These are phyloP conservation scores for Drosophila pullipes DNA, from an alignment of 2,888 invertebrate genomes.

Conservation along the genomic window DNA sequence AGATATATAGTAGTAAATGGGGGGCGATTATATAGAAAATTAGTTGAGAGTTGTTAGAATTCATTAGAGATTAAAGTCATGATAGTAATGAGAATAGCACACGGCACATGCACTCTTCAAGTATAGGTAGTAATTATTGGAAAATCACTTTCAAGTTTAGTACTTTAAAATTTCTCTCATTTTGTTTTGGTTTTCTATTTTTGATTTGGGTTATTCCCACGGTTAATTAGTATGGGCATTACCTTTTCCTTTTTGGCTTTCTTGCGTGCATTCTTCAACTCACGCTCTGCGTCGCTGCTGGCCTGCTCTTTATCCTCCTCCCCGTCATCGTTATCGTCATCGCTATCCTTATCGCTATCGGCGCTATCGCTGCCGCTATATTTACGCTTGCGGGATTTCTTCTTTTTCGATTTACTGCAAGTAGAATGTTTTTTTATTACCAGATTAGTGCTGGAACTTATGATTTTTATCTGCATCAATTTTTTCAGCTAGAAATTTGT, in stretches of 20 bases:
- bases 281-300: constrained; percentile 85
- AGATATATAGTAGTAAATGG: constrained; percentile 5
- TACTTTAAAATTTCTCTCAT: constrained; percentile 4
- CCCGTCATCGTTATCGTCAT: constrained; percentile 71
- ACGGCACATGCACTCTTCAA: constrained; percentile 39
- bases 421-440: constrained; percentile 49
- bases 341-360: constrained; percentile 84
- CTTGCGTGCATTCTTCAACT: constrained; percentile 83
- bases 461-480: not conserved
- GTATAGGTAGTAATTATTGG: constrained; percentile 5
- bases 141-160: constrained; percentile 1
- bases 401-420: constrained; percentile 86
- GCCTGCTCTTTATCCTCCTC: not conserved
- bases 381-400: constrained; percentile 87
- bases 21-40: constrained; percentile 39
- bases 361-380: constrained; percentile 85
- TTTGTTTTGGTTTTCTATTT: not conserved
- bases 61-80: constrained; percentile 38
- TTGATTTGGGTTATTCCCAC: not conserved
- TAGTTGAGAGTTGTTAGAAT: constrained; percentile 44
- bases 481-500: constrained; percentile 25
- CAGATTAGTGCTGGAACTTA: constrained; percentile 18
- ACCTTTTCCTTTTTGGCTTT: constrained; percentile 85
- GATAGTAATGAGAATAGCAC: constrained; percentile 25
- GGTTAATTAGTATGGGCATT: constrained; percentile 39